A percentile compares a stretch with the other conserved stretches of the same genome.
These are phyloP conservation scores for Psittacus erithacus DNA, from an alignment of 2,113 vertebrate species.

Conservation along the genomic window DNA sequence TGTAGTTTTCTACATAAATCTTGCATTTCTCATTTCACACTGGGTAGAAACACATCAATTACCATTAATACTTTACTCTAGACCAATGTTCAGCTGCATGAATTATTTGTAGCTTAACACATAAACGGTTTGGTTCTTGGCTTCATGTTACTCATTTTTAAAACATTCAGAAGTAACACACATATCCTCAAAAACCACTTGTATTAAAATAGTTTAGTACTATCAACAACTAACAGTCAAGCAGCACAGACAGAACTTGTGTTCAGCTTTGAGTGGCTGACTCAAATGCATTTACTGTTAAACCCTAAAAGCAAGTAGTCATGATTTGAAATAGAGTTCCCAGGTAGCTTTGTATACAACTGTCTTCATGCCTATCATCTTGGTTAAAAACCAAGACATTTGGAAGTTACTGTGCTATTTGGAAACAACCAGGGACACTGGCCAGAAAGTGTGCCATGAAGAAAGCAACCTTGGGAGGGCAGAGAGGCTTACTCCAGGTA, in stretches of 20 bases:
- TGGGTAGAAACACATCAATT: neutral
- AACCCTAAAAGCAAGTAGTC: neutral
- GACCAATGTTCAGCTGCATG: neutral
- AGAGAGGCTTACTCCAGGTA: neutral
- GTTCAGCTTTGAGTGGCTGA: neutral
- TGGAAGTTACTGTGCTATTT: neutral
- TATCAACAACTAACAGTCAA: neutral
- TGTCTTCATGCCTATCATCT: neutral
- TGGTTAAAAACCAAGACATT: neutral
- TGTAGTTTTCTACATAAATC: neutral
- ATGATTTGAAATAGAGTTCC: neutral
- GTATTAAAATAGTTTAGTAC: neutral
- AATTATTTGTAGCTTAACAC: neutral
- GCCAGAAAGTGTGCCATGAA: neutral
- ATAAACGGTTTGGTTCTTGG: neutral
- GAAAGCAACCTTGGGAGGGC: neutral
- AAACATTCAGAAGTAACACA: neutral
- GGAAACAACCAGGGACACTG: neutral
- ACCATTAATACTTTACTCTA: neutral
- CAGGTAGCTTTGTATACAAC: neutral
- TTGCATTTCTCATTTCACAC: neutral
- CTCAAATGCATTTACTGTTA: neutral
- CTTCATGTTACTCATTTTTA: neutral
- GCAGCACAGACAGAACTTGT: neutral
- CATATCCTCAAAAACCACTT: neutral